Evolutionary conservation across 2,888 invertebrate species (phyloP).

Genomic region (Dryomyza anilis): DNA sequence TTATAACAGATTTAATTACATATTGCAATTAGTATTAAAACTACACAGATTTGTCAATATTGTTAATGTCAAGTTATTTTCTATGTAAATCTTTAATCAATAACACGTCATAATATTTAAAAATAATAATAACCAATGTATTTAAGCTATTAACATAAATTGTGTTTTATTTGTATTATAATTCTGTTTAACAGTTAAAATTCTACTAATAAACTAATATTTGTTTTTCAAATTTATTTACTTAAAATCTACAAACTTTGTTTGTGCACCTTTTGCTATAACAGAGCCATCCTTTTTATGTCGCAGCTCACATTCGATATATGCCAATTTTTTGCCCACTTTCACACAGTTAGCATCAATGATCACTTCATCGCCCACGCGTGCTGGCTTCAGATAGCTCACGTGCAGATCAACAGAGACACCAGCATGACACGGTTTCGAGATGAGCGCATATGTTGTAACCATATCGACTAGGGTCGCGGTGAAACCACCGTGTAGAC

Average conservation of each 20-base stretch:
- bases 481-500: conserved; percentile 82
- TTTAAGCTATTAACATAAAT: too few relatives aligned
- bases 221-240: not conserved
- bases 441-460: conserved; percentile 79
- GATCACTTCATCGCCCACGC: conserved; percentile 76
- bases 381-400: conserved; percentile 79
- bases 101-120: too few relatives aligned
- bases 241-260: conserved; percentile 69
- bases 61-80: too few relatives aligned
- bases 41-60: too few relatives aligned
- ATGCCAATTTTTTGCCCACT: conserved; percentile 80
- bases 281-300: conserved; percentile 75
- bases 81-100: too few relatives aligned
- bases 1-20: too few relatives aligned
- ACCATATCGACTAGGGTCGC: conserved; percentile 76
- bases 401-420: conserved; percentile 84
- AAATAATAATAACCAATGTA: too few relatives aligned
- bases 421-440: conserved; percentile 70
- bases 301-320: conserved; percentile 77
- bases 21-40: too few relatives aligned
- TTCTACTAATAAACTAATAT: too few relatives aligned
- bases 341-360: conserved; percentile 79
- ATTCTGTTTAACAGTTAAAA: too few relatives aligned
- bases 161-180: too few relatives aligned
- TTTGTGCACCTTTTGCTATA: conserved; percentile 83